Evolutionary conservation across 2,113 vertebrate species (phyloP).

Genomic region (Nanger granti): DNA sequence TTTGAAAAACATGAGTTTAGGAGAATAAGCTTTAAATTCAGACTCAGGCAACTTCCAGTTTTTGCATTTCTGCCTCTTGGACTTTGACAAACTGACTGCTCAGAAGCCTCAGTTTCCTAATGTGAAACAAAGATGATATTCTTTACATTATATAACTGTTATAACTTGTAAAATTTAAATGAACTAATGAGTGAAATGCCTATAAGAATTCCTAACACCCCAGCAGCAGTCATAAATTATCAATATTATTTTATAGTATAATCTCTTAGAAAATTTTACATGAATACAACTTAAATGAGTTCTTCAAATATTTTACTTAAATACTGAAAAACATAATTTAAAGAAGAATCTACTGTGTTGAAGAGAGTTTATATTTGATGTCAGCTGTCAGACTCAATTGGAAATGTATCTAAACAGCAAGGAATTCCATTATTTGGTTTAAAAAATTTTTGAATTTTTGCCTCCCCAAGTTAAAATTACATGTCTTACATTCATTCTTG

Average conservation of each 20-base stretch:
- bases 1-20: not conserved
- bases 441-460: conserved; percentile 6
- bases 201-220: not conserved
- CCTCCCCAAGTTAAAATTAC: not conserved
- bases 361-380: not conserved
- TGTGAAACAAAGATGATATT: not conserved
- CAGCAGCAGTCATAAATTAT: not conserved
- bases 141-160: not conserved
- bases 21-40: not conserved
- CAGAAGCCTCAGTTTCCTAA: not conserved
- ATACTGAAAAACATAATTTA: not conserved
- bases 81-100: not conserved
- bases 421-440: not conserved
- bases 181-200: not conserved
- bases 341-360: not conserved
- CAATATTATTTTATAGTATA: not conserved
- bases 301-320: conserved; percentile 13
- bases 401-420: conserved; percentile 26
- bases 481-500: conserved; percentile 13
- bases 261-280: not conserved
- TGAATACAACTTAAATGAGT: not conserved
- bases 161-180: conserved; percentile 19
- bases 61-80: not conserved
- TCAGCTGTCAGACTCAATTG: not conserved
- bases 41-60: not conserved